Base-by-base conservation (phyloP, 2,797 vertebrate genomes). In the Epinephelus malabaricus region DNA sequence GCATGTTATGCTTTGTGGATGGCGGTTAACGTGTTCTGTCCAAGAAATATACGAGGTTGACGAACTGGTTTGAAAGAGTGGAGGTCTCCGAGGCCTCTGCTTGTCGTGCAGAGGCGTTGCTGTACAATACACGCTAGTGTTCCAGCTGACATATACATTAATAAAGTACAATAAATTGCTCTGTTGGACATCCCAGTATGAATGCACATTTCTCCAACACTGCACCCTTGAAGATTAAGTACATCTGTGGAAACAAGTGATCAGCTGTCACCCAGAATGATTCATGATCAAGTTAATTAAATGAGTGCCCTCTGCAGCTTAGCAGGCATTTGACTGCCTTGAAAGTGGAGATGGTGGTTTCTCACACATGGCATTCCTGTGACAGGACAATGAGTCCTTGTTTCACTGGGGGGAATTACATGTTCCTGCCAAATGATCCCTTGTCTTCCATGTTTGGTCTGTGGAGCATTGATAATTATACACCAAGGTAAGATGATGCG, bases 1-100 rank as follows among this genome's bases (percentile, higher is more conserved):
- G 89, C 89, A 86, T 92, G 90, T 94, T 93, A 88, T 93, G 88
- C 86, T 92, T 91, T 84, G 90, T 34, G 89, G 91, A 94, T 23
- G 84, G 92, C 56, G 93, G 94, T 93, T 90, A 86, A 71, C 17
- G 19, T 11, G 54, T 34, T 53, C 49, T 0, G 73, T 92, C 93
- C 94, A 95, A 94, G 87, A 95, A 90, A 93, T 59, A 95, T 86
- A 94, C 74, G 50, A 76, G 77, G 73, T 79, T 89, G 88, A 91
- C 75, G 76, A 83, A 89, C 75, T 66, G 82, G 85, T 89, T 80
- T 90, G 83, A 92, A 89, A 86, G 86, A 85, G 85, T 54, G 70
- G 75, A 71, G 83, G 78, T 89, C 81, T 82, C 56, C 50, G 62
- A 50, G 54, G 73, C 67, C 64, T 79, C 15, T 15, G 3, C 81